Percentiles rank a stretch among this genome's conserved stretches.
Evolutionary conservation across 1,140 invertebrate genomes (phyloP).

Genomic region (Pachyrhynchus sulphureomaculatus): DNA sequence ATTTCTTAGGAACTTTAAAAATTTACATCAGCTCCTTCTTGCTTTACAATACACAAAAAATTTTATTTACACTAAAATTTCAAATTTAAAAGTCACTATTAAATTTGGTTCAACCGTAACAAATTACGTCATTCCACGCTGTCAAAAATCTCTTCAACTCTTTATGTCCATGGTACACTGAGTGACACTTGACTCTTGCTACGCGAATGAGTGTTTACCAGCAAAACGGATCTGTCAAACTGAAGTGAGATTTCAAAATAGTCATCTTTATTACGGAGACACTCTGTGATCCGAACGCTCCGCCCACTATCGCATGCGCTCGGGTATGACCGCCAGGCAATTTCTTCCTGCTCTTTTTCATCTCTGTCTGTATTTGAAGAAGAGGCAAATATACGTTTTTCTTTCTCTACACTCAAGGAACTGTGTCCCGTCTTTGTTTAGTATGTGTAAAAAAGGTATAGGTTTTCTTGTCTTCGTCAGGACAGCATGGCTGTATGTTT

Average conservation of each 20-base stretch:
- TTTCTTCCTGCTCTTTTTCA: slow-evolving; percentile 2
- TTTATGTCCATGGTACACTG: slow-evolving; percentile 25
- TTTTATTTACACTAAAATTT: background rate
- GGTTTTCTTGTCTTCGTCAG: too few relatives aligned
- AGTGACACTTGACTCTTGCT: slow-evolving; percentile 26
- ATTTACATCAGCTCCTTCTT: too few relatives aligned
- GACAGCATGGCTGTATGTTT: slow-evolving; percentile 21
- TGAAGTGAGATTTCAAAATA: slow-evolving; percentile 55
- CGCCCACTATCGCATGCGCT: slow-evolving; percentile 43
- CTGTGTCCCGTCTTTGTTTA: background rate
- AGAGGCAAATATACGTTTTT: background rate
- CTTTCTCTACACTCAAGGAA: background rate
- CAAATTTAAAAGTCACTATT: background rate
- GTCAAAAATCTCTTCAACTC: slow-evolving; percentile 5
- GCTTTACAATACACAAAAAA: background rate
- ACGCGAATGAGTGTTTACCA: slow-evolving; percentile 48
- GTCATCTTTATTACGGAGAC: slow-evolving; percentile 52
- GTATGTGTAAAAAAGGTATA: background rate
- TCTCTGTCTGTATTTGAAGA: background rate
- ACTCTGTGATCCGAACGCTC: slow-evolving; percentile 34
- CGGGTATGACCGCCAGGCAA: background rate
- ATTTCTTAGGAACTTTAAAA: too few relatives aligned
- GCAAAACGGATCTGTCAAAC: slow-evolving; percentile 52
- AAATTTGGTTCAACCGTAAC: background rate
- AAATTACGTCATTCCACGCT: slow-evolving; percentile 1